Percentiles rank a stretch among this genome's conserved stretches.
Conservation (phyloP, 2,797 vertebrate species). For the Pipistrellus nathusii region DNA sequence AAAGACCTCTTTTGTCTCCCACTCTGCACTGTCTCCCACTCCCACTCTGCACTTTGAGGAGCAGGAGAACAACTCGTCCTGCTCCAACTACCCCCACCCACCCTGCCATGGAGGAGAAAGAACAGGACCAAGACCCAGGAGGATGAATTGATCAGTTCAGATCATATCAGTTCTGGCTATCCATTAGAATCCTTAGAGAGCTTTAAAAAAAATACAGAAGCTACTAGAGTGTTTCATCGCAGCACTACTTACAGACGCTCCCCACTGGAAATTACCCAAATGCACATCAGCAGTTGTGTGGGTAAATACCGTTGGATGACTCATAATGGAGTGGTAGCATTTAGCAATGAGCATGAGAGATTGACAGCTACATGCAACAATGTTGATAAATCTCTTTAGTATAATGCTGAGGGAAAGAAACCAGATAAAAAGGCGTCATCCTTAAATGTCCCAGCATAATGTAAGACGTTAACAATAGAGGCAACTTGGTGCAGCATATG, state of each 20-base stretch:
- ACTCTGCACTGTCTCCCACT: not conserved
- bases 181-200: conserved; percentile 3
- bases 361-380: not conserved
- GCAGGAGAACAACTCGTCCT: not conserved
- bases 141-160: not conserved
- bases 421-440: not conserved
- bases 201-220: conserved; percentile 21
- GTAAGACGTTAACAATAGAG: not conserved
- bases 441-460: not conserved
- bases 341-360: not conserved
- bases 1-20: not conserved
- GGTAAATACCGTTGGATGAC: conserved; percentile 22
- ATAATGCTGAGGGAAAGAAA: conserved; percentile 5
- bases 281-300: not conserved
- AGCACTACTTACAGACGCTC: not conserved
- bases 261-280: conserved; percentile 16
- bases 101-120: not conserved
- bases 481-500: fast-evolving
- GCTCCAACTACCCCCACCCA: fast-evolving
- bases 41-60: not conserved
- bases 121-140: not conserved
- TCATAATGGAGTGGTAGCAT: not conserved
- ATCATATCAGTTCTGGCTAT: not conserved
- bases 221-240: not conserved
- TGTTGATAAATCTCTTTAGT: not conserved